Conservation (phyloP, 2,113 vertebrate genomes). For the Naja naja region DNA sequence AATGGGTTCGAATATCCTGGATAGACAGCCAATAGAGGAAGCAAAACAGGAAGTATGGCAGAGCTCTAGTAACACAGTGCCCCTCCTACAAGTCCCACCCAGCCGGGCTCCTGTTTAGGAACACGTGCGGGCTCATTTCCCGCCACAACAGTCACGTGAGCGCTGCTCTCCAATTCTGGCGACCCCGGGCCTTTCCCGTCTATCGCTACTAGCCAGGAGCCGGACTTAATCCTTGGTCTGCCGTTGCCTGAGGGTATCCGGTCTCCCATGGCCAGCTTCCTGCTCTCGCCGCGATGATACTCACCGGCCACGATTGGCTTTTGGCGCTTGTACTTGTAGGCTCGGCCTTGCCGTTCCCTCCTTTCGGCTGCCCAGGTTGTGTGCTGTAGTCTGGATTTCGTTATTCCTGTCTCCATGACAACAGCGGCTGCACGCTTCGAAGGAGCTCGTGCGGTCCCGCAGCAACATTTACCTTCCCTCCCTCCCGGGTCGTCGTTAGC, state of each 20-base stretch:
- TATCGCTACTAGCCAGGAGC: background rate
- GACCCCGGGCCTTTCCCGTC: background rate
- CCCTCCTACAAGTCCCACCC: background rate
- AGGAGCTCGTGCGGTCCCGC: too few species aligned
- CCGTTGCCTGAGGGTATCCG: too few species aligned
- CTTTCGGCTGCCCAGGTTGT: background rate
- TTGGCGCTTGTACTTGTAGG: background rate
- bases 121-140: background rate
- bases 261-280: background rate
- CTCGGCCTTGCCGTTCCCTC: background rate
- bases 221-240: background rate
- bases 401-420: constrained; percentile 30
- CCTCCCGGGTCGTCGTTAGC: background rate
- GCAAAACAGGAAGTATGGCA: background rate
- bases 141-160: background rate
- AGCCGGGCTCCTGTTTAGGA: background rate
- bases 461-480: background rate
- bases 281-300: background rate
- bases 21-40: too few species aligned
- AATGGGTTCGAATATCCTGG: background rate
- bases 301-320: constrained; percentile 2
- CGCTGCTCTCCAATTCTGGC: background rate
- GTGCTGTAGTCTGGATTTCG: background rate
- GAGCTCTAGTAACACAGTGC: background rate
- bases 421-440: background rate